A percentile compares a stretch with the other conserved stretches of the same genome.
These are phyloP conservation scores for Diarsia mendica DNA, from an alignment of 2,888 invertebrate species.

Conservation along the genomic window DNA sequence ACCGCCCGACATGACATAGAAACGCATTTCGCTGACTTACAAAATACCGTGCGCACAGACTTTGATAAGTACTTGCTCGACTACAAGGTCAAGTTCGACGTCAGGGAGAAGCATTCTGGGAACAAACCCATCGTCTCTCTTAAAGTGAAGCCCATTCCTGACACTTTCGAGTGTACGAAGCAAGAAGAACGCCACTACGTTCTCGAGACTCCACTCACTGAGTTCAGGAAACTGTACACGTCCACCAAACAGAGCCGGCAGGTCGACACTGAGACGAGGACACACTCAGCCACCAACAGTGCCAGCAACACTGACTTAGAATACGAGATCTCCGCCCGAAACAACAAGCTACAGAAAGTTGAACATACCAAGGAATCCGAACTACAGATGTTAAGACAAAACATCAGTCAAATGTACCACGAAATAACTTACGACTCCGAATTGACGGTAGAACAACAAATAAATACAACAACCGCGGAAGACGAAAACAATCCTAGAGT, in stretches of 20 bases:
- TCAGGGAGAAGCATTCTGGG: conserved; percentile 68
- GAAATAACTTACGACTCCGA: conserved; percentile 46
- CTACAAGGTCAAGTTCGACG: conserved; percentile 72
- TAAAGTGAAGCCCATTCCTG: conserved; percentile 71
- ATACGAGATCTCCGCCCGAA: conserved; percentile 22
- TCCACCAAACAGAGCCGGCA: conserved; percentile 45
- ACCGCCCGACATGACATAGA: conserved; percentile 37
- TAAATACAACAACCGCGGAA: conserved; percentile 14
- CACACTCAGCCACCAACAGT: conserved; percentile 8
- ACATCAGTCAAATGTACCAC: conserved; percentile 75
- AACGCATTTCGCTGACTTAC: conserved; percentile 44
- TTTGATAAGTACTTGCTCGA: conserved; percentile 78
- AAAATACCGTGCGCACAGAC: conserved; percentile 66
- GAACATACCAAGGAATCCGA: conserved; percentile 68
- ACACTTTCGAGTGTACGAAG: conserved; percentile 48
- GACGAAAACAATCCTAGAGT: conserved; percentile 72
- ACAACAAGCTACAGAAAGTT: conserved; percentile 50
- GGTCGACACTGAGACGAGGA: neutral
- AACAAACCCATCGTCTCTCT: conserved; percentile 68
- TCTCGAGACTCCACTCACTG: conserved; percentile 80
- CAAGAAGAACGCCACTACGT: conserved; percentile 66
- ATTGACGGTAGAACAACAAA: conserved; percentile 21
- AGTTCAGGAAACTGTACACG: conserved; percentile 83
- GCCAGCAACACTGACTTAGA: conserved; percentile 14
- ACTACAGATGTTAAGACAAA: conserved; percentile 74